Conservation (phyloP, 2,797 vertebrate genomes). For the Tenualosa ilisha region DNA sequence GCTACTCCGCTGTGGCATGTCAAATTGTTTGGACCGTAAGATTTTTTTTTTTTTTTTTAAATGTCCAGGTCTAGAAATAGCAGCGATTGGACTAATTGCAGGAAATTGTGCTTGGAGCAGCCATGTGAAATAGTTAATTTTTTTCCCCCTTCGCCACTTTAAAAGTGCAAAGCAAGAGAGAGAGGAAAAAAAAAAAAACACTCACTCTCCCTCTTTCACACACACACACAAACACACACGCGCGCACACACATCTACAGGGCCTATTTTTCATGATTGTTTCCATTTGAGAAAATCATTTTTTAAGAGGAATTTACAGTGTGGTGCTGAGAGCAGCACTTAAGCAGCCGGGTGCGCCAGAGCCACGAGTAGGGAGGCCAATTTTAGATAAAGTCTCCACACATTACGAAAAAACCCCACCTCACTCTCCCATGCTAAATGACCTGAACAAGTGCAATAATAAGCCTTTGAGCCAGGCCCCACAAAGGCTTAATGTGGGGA, state of each 20-base stretch:
- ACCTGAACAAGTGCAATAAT: constrained; percentile 72
- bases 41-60: constrained; percentile 31
- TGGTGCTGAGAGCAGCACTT: constrained; percentile 54
- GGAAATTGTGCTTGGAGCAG: constrained; percentile 68
- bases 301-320: constrained; percentile 65
- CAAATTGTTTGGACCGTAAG: constrained; percentile 54
- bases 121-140: constrained; percentile 65
- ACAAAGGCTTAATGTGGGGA: constrained; percentile 46
- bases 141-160: constrained; percentile 41
- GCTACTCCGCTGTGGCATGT: constrained; percentile 40
- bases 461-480: constrained; percentile 53
- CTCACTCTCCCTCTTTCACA: constrained; percentile 32
- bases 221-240: constrained; percentile 48
- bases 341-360: constrained; percentile 58
- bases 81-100: constrained; percentile 69
- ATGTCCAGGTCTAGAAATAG: constrained; percentile 58
- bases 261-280: constrained; percentile 67
- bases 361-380: constrained; percentile 60
- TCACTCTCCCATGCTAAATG: constrained; percentile 64
- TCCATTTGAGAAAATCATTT: constrained; percentile 69
- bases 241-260: not conserved
- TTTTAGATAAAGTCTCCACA: constrained; percentile 67
- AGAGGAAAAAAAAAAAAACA: constrained; percentile 40
- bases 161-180: constrained; percentile 61
- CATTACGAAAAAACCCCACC: constrained; percentile 66